Evolutionary conservation across 1,140 invertebrate species (phyloP).

Genomic region (Drosophila arizonae): DNA sequence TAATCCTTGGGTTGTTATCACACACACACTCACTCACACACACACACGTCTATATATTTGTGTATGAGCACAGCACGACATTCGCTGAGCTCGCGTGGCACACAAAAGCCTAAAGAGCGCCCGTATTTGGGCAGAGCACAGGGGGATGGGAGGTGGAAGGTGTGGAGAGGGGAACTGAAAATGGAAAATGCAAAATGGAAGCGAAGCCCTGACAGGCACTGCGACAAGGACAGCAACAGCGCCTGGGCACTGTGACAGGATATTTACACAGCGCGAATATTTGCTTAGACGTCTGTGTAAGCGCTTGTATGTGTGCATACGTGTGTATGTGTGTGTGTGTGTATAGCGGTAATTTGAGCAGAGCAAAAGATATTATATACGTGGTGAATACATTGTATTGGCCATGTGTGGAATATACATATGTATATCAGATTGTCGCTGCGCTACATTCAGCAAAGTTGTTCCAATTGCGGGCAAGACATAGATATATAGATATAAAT

Average conservation of each 20-base stretch:
- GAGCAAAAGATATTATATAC: slow-evolving; percentile 52
- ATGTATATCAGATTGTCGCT: slow-evolving; percentile 53
- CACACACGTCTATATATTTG: not conserved
- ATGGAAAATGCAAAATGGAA: slow-evolving; percentile 77
- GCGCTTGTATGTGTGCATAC: not conserved
- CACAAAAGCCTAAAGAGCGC: slow-evolving; percentile 68
- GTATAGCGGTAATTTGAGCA: slow-evolving; percentile 51
- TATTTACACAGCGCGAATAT: slow-evolving; percentile 74
- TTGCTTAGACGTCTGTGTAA: slow-evolving; percentile 54
- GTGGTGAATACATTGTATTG: slow-evolving; percentile 27
- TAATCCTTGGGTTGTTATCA: slow-evolving; percentile 79
- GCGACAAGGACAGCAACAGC: slow-evolving; percentile 15
- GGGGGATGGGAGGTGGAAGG: not conserved
- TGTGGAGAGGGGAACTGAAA: slow-evolving; percentile 7
- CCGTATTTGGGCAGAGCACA: slow-evolving; percentile 30
- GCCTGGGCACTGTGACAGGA: slow-evolving; percentile 48
- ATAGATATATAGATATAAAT: too few species aligned
- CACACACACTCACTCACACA: slow-evolving; percentile 55
- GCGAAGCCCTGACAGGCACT: slow-evolving; percentile 54
- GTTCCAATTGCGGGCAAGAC: slow-evolving; percentile 7
- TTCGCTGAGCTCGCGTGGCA: slow-evolving; percentile 55
- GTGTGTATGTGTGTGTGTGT: slow-evolving; percentile 32
- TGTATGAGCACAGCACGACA: slow-evolving; percentile 55
- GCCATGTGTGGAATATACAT: slow-evolving; percentile 35
- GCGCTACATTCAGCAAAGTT: slow-evolving; percentile 47